Percentiles rank a stretch among this genome's conserved stretches.
These are phyloP conservation scores for Tyrannus savana DNA, from an alignment of 2,113 vertebrate genomes.

Conservation along the genomic window DNA sequence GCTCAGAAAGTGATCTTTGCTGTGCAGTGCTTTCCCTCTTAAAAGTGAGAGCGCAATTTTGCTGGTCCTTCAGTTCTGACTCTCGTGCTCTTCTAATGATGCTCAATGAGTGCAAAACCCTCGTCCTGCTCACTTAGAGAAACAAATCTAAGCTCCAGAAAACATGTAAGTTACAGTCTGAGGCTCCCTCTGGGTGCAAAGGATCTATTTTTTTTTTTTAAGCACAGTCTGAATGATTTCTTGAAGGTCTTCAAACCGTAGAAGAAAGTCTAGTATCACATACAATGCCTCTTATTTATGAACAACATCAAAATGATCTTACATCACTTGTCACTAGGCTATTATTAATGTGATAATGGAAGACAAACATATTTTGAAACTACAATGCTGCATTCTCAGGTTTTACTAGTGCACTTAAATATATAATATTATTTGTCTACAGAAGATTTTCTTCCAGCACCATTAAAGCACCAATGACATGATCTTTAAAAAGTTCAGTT, in stretches of 20 bases:
- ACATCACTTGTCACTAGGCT: background rate
- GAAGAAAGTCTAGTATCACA: background rate
- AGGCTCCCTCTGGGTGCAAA: background rate
- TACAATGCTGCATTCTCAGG: background rate
- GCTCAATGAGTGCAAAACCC: background rate
- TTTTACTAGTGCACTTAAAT: background rate
- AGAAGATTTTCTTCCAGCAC: background rate
- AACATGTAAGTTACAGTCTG: background rate
- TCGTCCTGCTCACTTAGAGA: background rate
- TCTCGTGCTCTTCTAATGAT: background rate
- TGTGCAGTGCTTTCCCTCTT: background rate
- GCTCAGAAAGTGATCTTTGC: background rate
- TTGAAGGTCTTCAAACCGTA: background rate
- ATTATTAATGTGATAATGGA: background rate
- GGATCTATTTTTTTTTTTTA: background rate
- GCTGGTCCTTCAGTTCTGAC: background rate
- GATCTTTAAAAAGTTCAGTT: background rate
- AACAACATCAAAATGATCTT: background rate
- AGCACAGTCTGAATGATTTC: background rate
- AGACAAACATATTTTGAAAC: background rate
- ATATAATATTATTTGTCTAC: background rate
- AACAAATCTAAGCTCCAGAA: background rate
- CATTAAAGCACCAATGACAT: background rate
- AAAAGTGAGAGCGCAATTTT: background rate
- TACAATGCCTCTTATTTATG: background rate